Percentiles rank a stretch among this genome's conserved stretches.
Conservation (phyloP, 1,140 invertebrate genomes). For the Cydia pomonella region DNA sequence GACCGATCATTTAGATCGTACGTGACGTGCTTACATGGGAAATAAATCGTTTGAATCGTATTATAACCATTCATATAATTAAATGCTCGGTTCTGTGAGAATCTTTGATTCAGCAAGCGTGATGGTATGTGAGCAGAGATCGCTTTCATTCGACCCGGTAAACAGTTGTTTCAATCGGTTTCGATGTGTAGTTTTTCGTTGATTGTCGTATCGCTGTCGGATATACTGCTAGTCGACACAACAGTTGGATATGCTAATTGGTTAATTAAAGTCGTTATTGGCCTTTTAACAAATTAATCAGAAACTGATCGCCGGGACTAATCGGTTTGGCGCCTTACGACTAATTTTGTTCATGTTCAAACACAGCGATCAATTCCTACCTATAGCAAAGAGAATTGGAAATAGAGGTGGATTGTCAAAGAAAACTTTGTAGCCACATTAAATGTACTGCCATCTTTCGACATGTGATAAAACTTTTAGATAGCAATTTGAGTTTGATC, state of each 20-base stretch:
- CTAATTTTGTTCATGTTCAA: conserved; percentile 39
- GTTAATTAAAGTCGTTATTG: conserved; percentile 53
- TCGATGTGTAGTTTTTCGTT: not conserved
- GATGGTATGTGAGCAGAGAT: conserved; percentile 54
- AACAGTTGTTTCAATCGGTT: not conserved
- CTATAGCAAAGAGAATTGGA: no score
- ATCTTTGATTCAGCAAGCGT: conserved; percentile 65
- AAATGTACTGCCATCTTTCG: no score
- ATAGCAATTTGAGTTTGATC: no score
- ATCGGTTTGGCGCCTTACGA: conserved; percentile 49
- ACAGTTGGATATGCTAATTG: conserved; percentile 44
- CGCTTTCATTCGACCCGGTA: not conserved
- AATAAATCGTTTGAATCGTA: conserved; percentile 76
- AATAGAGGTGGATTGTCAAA: no score
- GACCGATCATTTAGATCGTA: conserved; percentile 72
- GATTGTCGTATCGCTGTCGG: conserved; percentile 10
- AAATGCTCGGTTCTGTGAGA: conserved; percentile 77
- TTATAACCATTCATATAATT: conserved; percentile 76
- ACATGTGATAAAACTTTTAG: no score
- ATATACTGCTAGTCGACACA: conserved; percentile 7
- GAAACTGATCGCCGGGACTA: conserved; percentile 43
- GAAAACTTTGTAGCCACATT: no score
- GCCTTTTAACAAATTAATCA: conserved; percentile 50
- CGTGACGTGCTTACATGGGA: conserved; percentile 75
- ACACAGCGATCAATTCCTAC: conserved; percentile 34